Evolutionary conservation across 2,797 vertebrate genomes (phyloP).

Genomic region (Sphaeramia orbicularis): DNA sequence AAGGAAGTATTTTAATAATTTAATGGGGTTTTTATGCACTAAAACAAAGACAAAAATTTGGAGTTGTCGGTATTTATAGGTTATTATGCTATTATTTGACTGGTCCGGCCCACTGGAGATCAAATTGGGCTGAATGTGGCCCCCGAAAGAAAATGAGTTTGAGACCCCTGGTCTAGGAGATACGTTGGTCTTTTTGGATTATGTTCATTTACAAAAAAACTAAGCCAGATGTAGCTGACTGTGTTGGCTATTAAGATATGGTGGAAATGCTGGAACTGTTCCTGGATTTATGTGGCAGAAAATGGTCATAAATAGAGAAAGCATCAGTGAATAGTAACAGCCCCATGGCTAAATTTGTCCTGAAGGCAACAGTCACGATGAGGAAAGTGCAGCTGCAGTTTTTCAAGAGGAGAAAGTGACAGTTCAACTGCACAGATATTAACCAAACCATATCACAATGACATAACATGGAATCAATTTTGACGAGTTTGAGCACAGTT

Average conservation of each 20-base stretch:
- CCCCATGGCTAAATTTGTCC: background rate
- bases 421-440: background rate
- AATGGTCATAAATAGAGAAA: background rate
- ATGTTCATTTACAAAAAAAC: background rate
- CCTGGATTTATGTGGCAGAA: background rate
- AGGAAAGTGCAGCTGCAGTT: slow-evolving; percentile 13
- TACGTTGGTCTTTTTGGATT: background rate
- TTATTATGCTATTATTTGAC: too few species aligned
- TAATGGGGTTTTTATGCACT: too few species aligned
- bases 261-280: background rate
- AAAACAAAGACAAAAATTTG: too few species aligned
- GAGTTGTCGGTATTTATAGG: too few species aligned
- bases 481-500: background rate
- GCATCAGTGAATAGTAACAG: background rate
- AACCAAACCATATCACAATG: background rate
- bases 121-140: too few species aligned
- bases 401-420: slow-evolving; percentile 3
- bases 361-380: background rate
- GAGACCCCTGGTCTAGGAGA: too few species aligned
- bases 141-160: too few species aligned
- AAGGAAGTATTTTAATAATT: too few species aligned
- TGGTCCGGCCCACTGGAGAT: too few species aligned
- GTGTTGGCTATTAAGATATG: too few species aligned
- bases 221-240: background rate
- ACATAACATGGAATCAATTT: background rate